phyloP scores from a whole-genome alignment of 1,140 invertebrate species.

The Drosophila ficusphila region DNA sequence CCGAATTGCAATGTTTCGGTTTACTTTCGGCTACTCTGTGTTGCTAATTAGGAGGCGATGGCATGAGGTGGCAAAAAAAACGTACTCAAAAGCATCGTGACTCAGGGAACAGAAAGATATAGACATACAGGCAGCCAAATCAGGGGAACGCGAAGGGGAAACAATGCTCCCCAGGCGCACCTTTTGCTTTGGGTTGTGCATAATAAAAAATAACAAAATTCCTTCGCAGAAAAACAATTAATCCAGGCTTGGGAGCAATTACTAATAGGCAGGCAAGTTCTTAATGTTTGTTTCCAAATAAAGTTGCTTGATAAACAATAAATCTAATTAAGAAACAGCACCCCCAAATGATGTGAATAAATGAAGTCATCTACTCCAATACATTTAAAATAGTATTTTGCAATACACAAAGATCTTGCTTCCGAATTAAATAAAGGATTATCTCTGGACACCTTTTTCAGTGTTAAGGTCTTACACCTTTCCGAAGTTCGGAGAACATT shows the following conservation, averaged over 20 bases:
- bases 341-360: too few relatives aligned
- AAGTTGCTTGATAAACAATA: too few relatives aligned
- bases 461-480: conserved; percentile 42
- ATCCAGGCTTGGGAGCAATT: background rate
- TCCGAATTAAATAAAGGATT: too few relatives aligned
- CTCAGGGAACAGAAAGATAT: conserved; percentile 3
- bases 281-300: too few relatives aligned
- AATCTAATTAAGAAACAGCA: too few relatives aligned
- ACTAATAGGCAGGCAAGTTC: background rate
- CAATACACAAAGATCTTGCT: too few relatives aligned
- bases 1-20: conserved; percentile 45
- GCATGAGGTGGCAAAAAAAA: conserved; percentile 15
- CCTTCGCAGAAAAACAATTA: background rate
- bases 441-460: background rate
- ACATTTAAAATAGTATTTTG: too few relatives aligned
- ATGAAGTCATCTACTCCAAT: too few relatives aligned
- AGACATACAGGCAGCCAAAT: background rate
- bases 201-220: conserved; percentile 12
- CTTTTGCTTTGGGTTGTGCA: background rate
- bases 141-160: background rate
- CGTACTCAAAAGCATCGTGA: conserved; percentile 26
- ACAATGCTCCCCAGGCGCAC: conserved; percentile 6
- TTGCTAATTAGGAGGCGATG: conserved; percentile 51
- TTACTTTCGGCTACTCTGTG: conserved; percentile 19
- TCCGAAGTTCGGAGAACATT: conserved; percentile 36